Percentiles rank a stretch among this genome's conserved stretches.
Conservation (phyloP, 2,797 vertebrate species). For the Typhlichthys subterraneus region DNA sequence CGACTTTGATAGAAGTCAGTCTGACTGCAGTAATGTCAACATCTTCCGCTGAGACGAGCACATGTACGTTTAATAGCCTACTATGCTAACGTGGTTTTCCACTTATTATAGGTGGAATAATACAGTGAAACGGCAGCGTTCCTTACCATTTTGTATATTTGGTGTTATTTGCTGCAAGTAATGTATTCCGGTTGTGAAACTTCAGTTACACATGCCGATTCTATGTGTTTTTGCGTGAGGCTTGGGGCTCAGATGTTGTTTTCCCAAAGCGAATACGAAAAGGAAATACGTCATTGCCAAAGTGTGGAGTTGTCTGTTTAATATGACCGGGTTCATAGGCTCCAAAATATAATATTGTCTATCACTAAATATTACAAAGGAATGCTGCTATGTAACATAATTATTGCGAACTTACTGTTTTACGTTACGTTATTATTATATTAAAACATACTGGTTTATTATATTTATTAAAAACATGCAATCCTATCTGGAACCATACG, state of each 20-base stretch:
- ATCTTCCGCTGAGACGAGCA: slow-evolving; percentile 22
- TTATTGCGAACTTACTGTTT: not conserved
- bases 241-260: slow-evolving; percentile 71
- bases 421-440: not conserved
- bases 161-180: slow-evolving; percentile 15
- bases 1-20: no score
- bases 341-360: not conserved
- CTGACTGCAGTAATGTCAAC: no score
- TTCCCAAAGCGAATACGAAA: slow-evolving; percentile 57
- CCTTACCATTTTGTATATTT: slow-evolving; percentile 74
- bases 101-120: not conserved
- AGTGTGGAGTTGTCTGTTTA: not conserved
- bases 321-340: not conserved
- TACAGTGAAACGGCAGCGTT: rapidly evolving
- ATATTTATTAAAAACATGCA: no score
- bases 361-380: not conserved
- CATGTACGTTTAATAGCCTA: slow-evolving; percentile 48
- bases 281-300: slow-evolving; percentile 66
- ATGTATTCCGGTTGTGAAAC: not conserved
- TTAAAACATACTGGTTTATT: not conserved
- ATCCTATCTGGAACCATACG: slow-evolving; percentile 11
- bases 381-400: not conserved
- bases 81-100: slow-evolving; percentile 30
- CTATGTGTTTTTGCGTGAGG: slow-evolving; percentile 34
- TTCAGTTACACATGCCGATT: not conserved